Evolutionary conservation across 1,140 invertebrate genomes (phyloP).

Genomic region (Papilio machaon): DNA sequence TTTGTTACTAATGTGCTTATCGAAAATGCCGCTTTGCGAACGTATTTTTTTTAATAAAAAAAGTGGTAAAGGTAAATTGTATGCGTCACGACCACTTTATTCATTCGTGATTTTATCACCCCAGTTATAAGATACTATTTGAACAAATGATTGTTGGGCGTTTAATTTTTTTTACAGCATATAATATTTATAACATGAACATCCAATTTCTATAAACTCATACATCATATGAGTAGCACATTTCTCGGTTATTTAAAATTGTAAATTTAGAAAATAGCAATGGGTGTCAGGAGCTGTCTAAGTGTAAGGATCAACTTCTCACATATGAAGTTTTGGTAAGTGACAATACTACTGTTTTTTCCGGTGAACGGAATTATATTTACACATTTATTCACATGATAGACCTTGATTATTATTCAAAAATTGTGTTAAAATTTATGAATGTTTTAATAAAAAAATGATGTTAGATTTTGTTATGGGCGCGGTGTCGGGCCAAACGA

Average conservation of each 20-base stretch:
- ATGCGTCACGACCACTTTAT: slow-evolving; percentile 32
- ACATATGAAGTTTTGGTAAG: slow-evolving; percentile 6
- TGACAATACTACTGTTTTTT: neutral
- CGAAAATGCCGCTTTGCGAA: slow-evolving; percentile 56
- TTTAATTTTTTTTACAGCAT: neutral
- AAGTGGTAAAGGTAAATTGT: slow-evolving; percentile 35
- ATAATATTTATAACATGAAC: neutral
- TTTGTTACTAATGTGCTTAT: slow-evolving; percentile 53
- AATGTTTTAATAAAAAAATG: neutral
- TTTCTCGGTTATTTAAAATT: neutral
- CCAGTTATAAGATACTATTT: neutral
- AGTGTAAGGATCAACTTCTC: neutral
- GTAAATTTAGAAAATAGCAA: neutral
- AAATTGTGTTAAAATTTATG: neutral
- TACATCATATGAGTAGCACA: neutral
- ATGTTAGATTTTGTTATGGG: slow-evolving; percentile 5
- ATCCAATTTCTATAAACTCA: neutral
- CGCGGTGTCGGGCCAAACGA: slow-evolving; percentile 1
- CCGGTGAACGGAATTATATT: neutral
- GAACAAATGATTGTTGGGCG: neutral
- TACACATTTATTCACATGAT: neutral
- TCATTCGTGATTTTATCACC: slow-evolving; percentile 21
- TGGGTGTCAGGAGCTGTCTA: neutral
- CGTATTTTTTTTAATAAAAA: slow-evolving; percentile 45
- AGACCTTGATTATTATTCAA: neutral